Evolutionary conservation across 2,797 vertebrate species (phyloP), one percentile per base, ranked within the genome.

Genomic region (Enoplosus armatus): DNA sequence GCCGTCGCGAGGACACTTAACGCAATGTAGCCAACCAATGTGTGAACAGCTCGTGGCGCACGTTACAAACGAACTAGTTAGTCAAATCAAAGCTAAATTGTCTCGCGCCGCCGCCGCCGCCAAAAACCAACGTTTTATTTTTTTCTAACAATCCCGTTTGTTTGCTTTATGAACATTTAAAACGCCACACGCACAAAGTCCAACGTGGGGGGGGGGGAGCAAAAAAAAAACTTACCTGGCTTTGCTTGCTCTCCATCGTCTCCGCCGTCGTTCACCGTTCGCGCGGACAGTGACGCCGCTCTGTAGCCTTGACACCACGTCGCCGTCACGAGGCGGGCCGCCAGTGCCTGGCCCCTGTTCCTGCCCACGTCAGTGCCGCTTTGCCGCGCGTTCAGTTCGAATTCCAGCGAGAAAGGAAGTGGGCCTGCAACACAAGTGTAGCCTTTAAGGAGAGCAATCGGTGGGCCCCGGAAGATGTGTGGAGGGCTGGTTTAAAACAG

Each of bases 181-280:
- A 61, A 14, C n/a, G n/a, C n/a, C n/a, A n/a, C n/a, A n/a, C n/a
- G 16, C 11, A 12, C 11, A 18, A 43, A 20, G 6, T 24, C 15
- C 1, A 6, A 8, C 15, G 7, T 9, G 11, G n/a, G n/a, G n/a
- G n/a, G n/a, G n/a, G n/a, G n/a, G n/a, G n/a, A n/a, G n/a, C n/a
- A n/a, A n/a, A n/a, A n/a, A 6, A 22, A 0, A 15, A 2, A 10
- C 2, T 37, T 67, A 85, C 84, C 84, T 75, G 67, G 15, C 29
- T 54, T 31, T 39, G 72, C 48, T 29, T 37, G 26, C 1, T 18
- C 0, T 79, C 75, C 84, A 82, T 85, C 24, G 9, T 76, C 33
- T 70, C 31, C 39, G 1, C 15, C 10, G 11, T 4, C 16, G 27
- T 35, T 16, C n/a, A 31, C 15, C 8, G 35, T 16, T 45, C 26